Percentiles rank a stretch among this genome's conserved stretches.
Conservation (phyloP, 2,888 invertebrate genomes). For the Epicampocera succincta region DNA sequence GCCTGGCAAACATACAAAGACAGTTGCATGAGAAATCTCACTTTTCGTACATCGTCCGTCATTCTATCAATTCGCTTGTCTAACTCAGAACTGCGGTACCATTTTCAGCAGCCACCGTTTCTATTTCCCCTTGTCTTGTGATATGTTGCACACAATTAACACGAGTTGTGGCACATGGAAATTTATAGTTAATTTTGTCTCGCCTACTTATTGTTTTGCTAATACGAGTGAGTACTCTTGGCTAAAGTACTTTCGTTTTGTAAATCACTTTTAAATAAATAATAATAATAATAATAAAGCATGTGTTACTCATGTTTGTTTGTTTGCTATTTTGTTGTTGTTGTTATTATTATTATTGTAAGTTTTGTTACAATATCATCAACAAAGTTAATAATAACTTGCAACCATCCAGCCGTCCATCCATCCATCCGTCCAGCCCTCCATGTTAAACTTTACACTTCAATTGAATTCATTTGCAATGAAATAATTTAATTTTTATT, state of each 20-base stretch:
- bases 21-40: too few relatives aligned
- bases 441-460: conserved; percentile 40
- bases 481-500: conserved; percentile 52
- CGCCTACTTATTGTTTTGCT: neutral
- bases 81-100: too few relatives aligned
- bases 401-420: neutral
- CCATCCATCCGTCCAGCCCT: neutral
- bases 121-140: too few relatives aligned
- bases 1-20: too few relatives aligned
- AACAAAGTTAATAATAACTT: conserved; percentile 43
- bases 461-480: conserved; percentile 46
- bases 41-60: too few relatives aligned
- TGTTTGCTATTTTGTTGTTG: too few relatives aligned
- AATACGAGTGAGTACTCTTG: neutral
- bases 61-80: too few relatives aligned
- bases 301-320: neutral
- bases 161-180: neutral
- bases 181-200: conserved; percentile 4
- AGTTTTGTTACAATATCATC: conserved; percentile 15
- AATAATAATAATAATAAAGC: conserved; percentile 2
- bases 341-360: conserved; percentile 5
- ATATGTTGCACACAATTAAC: too few relatives aligned
- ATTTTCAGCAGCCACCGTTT: too few relatives aligned
- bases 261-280: conserved; percentile 43
- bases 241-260: conserved; percentile 36